Percentiles rank a stretch among this genome's conserved stretches.
These are phyloP conservation scores for Theristicus caerulescens DNA, from an alignment of 2,113 vertebrate genomes.

Conservation along the genomic window DNA sequence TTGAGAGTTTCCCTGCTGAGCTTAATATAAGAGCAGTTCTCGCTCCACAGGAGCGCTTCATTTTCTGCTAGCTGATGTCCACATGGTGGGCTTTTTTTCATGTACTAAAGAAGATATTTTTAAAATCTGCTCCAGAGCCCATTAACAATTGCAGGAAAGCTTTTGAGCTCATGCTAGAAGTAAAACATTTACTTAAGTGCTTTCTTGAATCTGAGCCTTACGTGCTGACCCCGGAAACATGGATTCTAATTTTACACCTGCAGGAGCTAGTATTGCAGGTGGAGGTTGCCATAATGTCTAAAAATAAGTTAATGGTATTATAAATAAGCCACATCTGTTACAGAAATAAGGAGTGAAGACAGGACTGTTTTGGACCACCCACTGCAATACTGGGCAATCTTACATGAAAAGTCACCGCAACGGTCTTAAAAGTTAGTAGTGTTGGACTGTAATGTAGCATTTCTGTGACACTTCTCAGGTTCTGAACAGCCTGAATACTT, in stretches of 20 bases:
- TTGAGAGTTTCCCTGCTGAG: conserved; percentile 37
- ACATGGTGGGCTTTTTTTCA: neutral
- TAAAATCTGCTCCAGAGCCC: neutral
- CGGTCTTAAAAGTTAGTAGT: neutral
- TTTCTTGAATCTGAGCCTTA: neutral
- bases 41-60: neutral
- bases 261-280: neutral
- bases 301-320: neutral
- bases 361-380: neutral
- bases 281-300: neutral
- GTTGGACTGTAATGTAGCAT: neutral
- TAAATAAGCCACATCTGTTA: neutral
- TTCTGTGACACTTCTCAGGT: neutral
- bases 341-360: neutral
- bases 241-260: neutral
- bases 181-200: neutral
- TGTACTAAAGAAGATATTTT: neutral
- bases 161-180: neutral
- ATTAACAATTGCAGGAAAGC: neutral
- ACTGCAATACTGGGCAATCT: neutral
- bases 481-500: neutral
- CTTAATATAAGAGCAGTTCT: conserved; percentile 44
- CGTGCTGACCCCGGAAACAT: neutral
- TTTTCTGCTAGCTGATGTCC: conserved; percentile 44
- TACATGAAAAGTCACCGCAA: neutral